These are phyloP conservation scores for Parazoanthus darwini DNA, from an alignment of 92 coral and sea anemone genomes.

Conservation along the genomic window DNA sequence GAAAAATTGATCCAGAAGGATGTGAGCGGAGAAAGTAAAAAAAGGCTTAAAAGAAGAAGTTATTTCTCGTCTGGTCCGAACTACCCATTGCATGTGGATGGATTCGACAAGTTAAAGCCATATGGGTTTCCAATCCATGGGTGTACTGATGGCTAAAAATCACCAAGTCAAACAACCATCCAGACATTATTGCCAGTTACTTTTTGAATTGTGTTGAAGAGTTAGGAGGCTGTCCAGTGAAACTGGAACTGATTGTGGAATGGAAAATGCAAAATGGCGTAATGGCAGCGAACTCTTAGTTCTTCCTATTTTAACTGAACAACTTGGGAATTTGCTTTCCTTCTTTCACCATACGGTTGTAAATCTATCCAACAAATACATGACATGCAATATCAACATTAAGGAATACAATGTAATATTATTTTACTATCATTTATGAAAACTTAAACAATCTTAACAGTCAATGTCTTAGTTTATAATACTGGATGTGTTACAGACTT, in stretches of 20 bases:
- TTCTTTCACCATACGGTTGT: slow-evolving; percentile 49
- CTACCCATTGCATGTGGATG: slow-evolving; percentile 67
- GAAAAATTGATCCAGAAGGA: slow-evolving; percentile 61
- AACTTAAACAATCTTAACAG: not conserved
- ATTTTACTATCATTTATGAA: slow-evolving; percentile 8
- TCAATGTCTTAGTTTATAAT: slow-evolving; percentile 28
- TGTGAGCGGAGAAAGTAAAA: slow-evolving; percentile 58
- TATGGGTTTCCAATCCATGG: slow-evolving; percentile 69
- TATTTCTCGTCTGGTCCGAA: slow-evolving; percentile 53
- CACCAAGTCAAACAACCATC: slow-evolving; percentile 59
- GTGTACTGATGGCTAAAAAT: slow-evolving; percentile 66
- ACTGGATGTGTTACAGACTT: slow-evolving; percentile 34
- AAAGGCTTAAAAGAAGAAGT: slow-evolving; percentile 48
- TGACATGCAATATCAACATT: slow-evolving; percentile 17
- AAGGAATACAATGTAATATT: too few relatives aligned
- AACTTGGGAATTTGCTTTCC: slow-evolving; percentile 47
- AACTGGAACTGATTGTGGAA: too few relatives aligned
- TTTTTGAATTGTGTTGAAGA: slow-evolving; percentile 38
- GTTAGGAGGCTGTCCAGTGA: too few relatives aligned
- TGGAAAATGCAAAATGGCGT: too few relatives aligned
- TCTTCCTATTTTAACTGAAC: slow-evolving; percentile 38
- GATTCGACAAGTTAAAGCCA: slow-evolving; percentile 68
- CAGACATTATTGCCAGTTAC: slow-evolving; percentile 58
- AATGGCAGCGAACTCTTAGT: not conserved
- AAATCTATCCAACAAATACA: not conserved